Evolutionary conservation across 2,888 invertebrate genomes (phyloP).

Genomic region (Dilophus febrilis): DNA sequence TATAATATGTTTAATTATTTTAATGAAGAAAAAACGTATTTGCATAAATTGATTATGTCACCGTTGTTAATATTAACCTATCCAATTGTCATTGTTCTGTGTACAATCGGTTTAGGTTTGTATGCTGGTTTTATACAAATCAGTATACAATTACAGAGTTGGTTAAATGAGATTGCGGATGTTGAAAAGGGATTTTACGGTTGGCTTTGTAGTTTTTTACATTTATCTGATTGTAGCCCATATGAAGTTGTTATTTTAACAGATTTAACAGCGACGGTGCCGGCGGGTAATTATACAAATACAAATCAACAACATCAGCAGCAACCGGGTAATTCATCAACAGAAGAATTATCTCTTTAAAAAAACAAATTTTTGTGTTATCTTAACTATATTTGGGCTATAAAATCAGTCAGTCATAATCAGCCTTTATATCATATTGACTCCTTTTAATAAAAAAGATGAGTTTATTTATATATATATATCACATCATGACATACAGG

Average conservation of each 20-base stretch:
- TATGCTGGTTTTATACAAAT: conserved; percentile 51
- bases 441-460: no score
- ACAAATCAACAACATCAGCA: no score
- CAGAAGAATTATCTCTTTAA: conserved; percentile 30
- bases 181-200: conserved; percentile 66
- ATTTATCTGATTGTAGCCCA: conserved; percentile 54
- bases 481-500: no score
- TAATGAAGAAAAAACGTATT: conserved; percentile 45
- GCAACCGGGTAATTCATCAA: conserved; percentile 30
- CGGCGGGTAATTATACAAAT: conserved; percentile 7
- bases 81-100: conserved; percentile 48
- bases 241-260: conserved; percentile 52
- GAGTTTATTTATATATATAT: no score
- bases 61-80: conserved; percentile 50
- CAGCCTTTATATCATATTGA: no score
- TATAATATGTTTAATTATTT: conserved; percentile 55
- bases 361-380: no score
- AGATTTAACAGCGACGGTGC: conserved; percentile 31
- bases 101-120: conserved; percentile 45
- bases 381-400: no score
- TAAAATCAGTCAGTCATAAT: no score
- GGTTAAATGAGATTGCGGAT: conserved; percentile 54
- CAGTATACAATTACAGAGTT: conserved; percentile 47
- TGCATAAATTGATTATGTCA: conserved; percentile 43
- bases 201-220: conserved; percentile 50